phyloP scores from a whole-genome alignment of 2,797 vertebrate genomes.

The Margarornis squamiger region DNA sequence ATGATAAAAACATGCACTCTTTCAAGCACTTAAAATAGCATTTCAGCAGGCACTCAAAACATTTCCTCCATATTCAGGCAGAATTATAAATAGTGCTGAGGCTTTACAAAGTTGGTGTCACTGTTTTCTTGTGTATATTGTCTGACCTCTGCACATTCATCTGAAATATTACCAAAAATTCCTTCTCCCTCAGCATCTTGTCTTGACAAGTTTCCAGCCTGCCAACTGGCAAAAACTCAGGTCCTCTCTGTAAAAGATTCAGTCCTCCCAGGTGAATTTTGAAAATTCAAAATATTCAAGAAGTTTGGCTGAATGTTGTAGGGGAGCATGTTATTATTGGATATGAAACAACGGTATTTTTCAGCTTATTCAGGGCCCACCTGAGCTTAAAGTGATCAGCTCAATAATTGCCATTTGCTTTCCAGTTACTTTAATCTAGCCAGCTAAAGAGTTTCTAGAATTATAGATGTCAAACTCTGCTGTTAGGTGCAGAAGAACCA shows the following conservation, averaged over 20 bases:
- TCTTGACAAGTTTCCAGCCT: neutral
- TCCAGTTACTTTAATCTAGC: neutral
- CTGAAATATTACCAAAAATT: neutral
- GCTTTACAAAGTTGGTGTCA: neutral
- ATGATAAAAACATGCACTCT: neutral
- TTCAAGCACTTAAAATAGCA: neutral
- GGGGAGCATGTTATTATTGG: neutral
- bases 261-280: neutral
- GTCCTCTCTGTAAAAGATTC: neutral
- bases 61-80: neutral
- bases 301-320: neutral
- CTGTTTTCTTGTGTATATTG: neutral
- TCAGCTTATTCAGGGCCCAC: neutral
- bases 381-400: neutral
- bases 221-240: neutral
- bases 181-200: neutral
- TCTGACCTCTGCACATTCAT: neutral
- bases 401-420: neutral
- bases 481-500: neutral
- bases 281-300: neutral
- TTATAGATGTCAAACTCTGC: neutral
- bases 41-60: neutral
- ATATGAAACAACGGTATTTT: neutral
- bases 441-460: neutral
- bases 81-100: neutral